Evolutionary conservation across 2,888 invertebrate species (phyloP).

Genomic region (Xestobium rufovillosum): DNA sequence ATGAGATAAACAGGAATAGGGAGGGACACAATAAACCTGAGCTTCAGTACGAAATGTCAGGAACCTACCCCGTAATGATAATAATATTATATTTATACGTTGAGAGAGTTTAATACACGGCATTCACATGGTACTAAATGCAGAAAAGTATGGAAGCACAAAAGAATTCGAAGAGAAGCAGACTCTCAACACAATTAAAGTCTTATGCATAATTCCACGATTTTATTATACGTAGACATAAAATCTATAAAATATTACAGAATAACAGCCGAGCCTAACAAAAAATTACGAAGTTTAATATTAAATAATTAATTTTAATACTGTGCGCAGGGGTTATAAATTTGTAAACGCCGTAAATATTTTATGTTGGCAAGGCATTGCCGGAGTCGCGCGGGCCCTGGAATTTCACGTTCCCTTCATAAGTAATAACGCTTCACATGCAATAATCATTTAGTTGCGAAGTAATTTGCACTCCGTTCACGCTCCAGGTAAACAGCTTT

Average conservation of each 20-base stretch:
- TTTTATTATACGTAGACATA: slow-evolving; percentile 35
- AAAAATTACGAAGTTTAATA: slow-evolving; percentile 53
- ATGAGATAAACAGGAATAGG: too few species aligned
- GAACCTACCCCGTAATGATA: too few species aligned
- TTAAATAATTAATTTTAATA: slow-evolving; percentile 56
- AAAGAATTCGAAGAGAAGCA: too few species aligned
- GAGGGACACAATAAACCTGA: too few species aligned
- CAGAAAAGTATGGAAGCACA: too few species aligned
- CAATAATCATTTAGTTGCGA: slow-evolving; percentile 41
- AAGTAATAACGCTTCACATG: slow-evolving; percentile 39
- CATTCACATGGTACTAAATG: too few species aligned
- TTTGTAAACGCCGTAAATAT: slow-evolving; percentile 41
- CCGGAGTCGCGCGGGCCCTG: slow-evolving; percentile 29
- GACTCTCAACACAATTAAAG: slow-evolving; percentile 37
- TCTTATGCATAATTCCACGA: slow-evolving; percentile 34
- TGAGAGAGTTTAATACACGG: too few species aligned
- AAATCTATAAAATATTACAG: slow-evolving; percentile 32
- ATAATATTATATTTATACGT: too few species aligned
- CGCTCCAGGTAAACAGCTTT: slow-evolving; percentile 37
- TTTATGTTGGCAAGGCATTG: slow-evolving; percentile 38
- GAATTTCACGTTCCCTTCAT: slow-evolving; percentile 39
- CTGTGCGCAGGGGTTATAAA: slow-evolving; percentile 44
- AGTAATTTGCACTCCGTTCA: slow-evolving; percentile 36
- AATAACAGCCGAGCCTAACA: slow-evolving; percentile 33
- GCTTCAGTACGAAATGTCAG: too few species aligned